Percentiles rank a stretch among this genome's conserved stretches.
Evolutionary conservation across 2,888 invertebrate species (phyloP).

Genomic region (Oscheius myriophilus): DNA sequence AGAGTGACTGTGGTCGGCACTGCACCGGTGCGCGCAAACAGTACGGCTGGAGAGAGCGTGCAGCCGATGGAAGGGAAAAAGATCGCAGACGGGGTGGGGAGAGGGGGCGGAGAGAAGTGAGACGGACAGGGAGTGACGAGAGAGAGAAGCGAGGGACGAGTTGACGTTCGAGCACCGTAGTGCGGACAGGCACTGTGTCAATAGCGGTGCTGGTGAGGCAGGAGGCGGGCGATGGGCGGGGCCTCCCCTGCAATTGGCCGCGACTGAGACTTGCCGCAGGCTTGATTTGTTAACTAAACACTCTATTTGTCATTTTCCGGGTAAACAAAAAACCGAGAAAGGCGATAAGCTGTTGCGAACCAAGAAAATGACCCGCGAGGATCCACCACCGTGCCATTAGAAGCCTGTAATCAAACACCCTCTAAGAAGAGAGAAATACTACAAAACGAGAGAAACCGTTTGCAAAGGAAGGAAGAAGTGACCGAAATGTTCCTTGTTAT

Average conservation of each 20-base stretch:
- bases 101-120: conserved; percentile 12
- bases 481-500: conserved; percentile 18
- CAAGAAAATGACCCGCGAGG: too few species aligned
- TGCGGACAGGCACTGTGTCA: conserved; percentile 31
- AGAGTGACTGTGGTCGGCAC: conserved; percentile 29
- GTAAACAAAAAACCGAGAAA: conserved; percentile 23
- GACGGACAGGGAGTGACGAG: conserved; percentile 15
- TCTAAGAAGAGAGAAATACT: neutral
- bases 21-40: conserved; percentile 30
- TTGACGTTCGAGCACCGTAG: conserved; percentile 33
- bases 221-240: conserved; percentile 14
- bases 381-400: too few species aligned
- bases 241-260: conserved; percentile 16
- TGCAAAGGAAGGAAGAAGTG: neutral
- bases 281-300: conserved; percentile 29
- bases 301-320: conserved; percentile 27
- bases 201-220: conserved; percentile 27
- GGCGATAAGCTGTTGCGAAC: conserved; percentile 13
- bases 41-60: conserved; percentile 27
- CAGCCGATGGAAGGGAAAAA: conserved; percentile 11
- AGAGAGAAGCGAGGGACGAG: conserved; percentile 18
- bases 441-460: neutral
- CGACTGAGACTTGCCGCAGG: conserved; percentile 4
- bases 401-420: neutral
- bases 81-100: conserved; percentile 5